Evolutionary conservation across 2,888 invertebrate species (phyloP).

Genomic region (Ctena decussata): DNA sequence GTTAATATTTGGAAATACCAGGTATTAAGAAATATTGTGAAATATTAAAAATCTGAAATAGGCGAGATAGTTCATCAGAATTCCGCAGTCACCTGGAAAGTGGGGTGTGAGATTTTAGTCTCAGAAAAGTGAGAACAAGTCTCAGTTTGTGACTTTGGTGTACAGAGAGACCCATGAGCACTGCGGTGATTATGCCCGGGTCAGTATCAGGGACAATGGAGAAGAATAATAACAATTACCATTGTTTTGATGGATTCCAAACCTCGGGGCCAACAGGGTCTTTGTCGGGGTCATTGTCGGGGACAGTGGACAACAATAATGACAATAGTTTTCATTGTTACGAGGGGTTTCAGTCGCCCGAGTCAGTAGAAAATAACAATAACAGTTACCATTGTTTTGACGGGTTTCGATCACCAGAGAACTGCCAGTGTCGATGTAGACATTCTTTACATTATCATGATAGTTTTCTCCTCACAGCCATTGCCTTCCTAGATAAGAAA

Average conservation of each 20-base stretch:
- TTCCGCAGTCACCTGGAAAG: no score
- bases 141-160: no score
- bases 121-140: no score
- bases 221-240: neutral
- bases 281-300: neutral
- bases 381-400: neutral
- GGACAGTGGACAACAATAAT: neutral
- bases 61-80: no score
- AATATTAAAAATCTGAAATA: neutral
- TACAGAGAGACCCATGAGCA: neutral
- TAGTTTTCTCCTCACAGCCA: neutral
- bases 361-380: neutral
- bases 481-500: neutral
- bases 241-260: neutral
- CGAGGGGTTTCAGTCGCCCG: neutral
- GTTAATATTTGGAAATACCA: neutral
- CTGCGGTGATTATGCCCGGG: neutral
- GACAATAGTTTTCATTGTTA: neutral
- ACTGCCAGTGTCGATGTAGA: neutral
- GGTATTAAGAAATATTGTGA: neutral
- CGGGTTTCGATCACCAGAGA: conserved; percentile 1
- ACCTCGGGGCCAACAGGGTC: no score
- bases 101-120: no score
- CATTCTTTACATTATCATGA: neutral
- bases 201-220: neutral